Evolutionary conservation across 1,140 invertebrate genomes (phyloP).

Genomic region (Penaeus japonicus): DNA sequence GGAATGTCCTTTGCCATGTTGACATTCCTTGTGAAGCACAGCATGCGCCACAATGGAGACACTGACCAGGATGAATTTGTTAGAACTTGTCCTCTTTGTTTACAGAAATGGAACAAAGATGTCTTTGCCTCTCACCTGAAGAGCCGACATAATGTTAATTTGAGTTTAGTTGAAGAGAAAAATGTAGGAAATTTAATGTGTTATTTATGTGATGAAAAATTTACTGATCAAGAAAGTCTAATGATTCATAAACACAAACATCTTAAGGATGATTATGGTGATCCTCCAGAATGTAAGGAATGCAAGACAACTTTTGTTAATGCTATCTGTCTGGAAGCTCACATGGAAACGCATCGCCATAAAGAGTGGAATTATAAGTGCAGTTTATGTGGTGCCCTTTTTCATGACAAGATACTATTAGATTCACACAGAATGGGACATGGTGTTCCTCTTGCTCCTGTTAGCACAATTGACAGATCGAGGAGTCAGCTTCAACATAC

Average conservation of each 20-base stretch:
- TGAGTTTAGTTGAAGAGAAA: constrained; percentile 54
- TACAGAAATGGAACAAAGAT: constrained; percentile 52
- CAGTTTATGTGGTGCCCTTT: constrained; percentile 48
- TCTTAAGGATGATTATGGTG: constrained; percentile 53
- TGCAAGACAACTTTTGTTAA: constrained; percentile 58
- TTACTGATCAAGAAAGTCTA: constrained; percentile 51
- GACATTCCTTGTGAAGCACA: constrained; percentile 58
- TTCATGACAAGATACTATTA: constrained; percentile 54
- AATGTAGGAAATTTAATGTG: constrained; percentile 34
- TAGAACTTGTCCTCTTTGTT: constrained; percentile 55
- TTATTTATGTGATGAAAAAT: constrained; percentile 52
- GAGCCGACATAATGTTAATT: constrained; percentile 48
- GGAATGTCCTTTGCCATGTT: constrained; percentile 58
- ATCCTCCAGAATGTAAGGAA: constrained; percentile 38
- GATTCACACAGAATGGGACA: constrained; percentile 56
- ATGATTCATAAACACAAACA: constrained; percentile 58
- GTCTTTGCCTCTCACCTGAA: constrained; percentile 50
- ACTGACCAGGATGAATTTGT: constrained; percentile 42
- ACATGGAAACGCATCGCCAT: constrained; percentile 58
- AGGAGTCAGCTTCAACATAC: constrained; percentile 52
- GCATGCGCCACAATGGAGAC: constrained; percentile 52
- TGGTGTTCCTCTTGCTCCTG: constrained; percentile 45
- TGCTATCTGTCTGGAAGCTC: constrained; percentile 58
- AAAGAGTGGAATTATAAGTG: constrained; percentile 53
- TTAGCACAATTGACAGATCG: constrained; percentile 48